Base-by-base conservation (phyloP, 2,888 invertebrate species). In the Drosophila incognita region DNA sequence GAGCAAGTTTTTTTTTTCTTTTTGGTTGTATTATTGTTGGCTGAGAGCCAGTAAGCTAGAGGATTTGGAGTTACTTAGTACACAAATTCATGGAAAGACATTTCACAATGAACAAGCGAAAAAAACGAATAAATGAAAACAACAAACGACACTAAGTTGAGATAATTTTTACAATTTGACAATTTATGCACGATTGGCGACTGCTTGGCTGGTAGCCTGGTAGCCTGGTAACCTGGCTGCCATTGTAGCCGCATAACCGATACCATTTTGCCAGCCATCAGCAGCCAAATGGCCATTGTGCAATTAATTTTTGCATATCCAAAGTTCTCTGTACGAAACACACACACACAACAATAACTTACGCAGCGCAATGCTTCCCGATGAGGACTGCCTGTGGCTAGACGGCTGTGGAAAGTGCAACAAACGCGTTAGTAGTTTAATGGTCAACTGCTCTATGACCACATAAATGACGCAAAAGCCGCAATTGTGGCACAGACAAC, bases 81-180 rank as follows among this genome's bases (percentile, higher is more conserved):
- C 56, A 78, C 75, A 78, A 90, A 85, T 83, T 82, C 75, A 77
- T 76, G 73, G 87, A 88, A 59, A 82, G 66, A 80, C 80, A 87
- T 87, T 87, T 90, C 87, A 87, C 90, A 87, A 87, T 80, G 77
- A 68, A 74, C 69, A 68, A 61, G 38, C 57, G 49, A 73, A 48
- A 63, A 24, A 66, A 74, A 69, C 49, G 40, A 69, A 51, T 48
- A 27, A 65, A 42, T 59, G 24, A 61, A 42, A 74, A 60, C 35
- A 69, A 62, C 66, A 53, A 78, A 66, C 82, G 72, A 85, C 83
- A 79, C 75, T 87, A 87, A 86, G 84, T 81, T 83, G 77, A 88
- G 90, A 90, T 90, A 90, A 89, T 89, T 90, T 90, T 87, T 83
- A 89, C 91, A 90, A 90, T 90, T 90, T 89, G 91, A 89, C 90